These are phyloP conservation scores for chimpanzee (Pan troglodytes) DNA, from an alignment of 2,113 vertebrate genomes.

Conservation along the genomic window NHGRI_mPanTro3-v2.1_pri NC_072411.2:27737001-27737500, in stretches of 20 bases:
- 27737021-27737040: background rate
- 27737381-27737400: background rate
- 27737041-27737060: rapidly evolving
- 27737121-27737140: background rate
- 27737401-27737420: rapidly evolving
- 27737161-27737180: background rate
- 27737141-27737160: too few species aligned
- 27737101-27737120: background rate
- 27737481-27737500: background rate
- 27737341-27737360: rapidly evolving
- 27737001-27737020: background rate
- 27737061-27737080: background rate
- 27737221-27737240: background rate
- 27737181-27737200: background rate
- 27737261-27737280: background rate
- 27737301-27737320: too few species aligned
- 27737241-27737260: background rate
- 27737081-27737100: background rate
- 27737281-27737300: background rate
- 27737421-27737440: background rate
- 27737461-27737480: background rate
- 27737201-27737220: background rate
- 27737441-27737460: background rate
- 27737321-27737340: background rate
- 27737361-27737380: too few species aligned